Percentiles rank a stretch among this genome's conserved stretches.
phyloP scores from a whole-genome alignment of 2,113 vertebrate species.

The Rhea pennata region DNA sequence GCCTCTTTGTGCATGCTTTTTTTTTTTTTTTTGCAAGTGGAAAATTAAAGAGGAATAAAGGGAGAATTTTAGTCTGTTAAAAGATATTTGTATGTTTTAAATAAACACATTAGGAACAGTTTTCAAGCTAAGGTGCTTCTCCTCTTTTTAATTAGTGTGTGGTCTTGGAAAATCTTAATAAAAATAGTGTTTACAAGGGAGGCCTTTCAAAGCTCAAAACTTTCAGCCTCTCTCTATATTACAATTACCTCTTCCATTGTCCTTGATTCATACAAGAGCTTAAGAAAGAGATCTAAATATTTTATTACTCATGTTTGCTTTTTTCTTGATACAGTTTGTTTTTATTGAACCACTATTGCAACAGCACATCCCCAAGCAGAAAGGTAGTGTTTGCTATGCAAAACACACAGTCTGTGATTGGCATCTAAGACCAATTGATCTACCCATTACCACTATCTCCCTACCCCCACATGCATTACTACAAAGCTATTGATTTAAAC shows the following conservation, averaged over 20 bases:
- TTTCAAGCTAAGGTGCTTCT: neutral
- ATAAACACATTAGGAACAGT: neutral
- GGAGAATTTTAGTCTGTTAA: no score
- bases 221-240: neutral
- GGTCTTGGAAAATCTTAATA: constrained; percentile 13
- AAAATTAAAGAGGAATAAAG: no score
- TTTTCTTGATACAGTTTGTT: neutral
- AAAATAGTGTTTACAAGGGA: neutral
- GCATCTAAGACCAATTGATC: constrained; percentile 89
- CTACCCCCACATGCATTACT: constrained; percentile 86
- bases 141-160: constrained; percentile 25
- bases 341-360: constrained; percentile 62
- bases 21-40: no score
- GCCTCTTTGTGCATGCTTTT: no score
- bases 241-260: neutral
- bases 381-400: constrained; percentile 80
- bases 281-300: constrained; percentile 51
- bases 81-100: neutral
- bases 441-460: constrained; percentile 84
- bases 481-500: constrained; percentile 93
- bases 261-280: constrained; percentile 7
- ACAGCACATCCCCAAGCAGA: constrained; percentile 69
- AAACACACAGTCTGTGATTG: constrained; percentile 83
- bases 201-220: neutral
- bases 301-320: constrained; percentile 34